Percentiles rank a stretch among this genome's conserved stretches.
Evolutionary conservation across 2,888 invertebrate genomes (phyloP).

Genomic region (Psococerastis gibbosa): DNA sequence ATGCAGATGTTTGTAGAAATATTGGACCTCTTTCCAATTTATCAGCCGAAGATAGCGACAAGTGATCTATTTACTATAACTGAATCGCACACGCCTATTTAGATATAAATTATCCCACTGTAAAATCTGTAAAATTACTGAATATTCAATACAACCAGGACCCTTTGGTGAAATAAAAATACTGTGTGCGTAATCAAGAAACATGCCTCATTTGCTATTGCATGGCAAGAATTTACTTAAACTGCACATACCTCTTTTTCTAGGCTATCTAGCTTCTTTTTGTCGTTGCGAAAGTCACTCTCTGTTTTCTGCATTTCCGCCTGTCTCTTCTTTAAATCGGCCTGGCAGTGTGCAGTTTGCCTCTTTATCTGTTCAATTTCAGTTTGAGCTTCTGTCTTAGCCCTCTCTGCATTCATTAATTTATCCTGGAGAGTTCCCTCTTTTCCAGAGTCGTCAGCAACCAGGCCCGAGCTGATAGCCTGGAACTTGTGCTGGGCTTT

Average conservation of each 20-base stretch:
- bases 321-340: conserved; percentile 42
- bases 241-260: conserved; percentile 22
- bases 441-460: conserved; percentile 56
- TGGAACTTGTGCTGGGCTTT: conserved; percentile 63
- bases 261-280: conserved; percentile 17
- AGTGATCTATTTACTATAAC: too few relatives aligned
- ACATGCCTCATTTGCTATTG: too few relatives aligned
- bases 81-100: too few relatives aligned
- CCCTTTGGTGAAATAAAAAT: too few relatives aligned
- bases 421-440: conserved; percentile 77
- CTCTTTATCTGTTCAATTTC: conserved; percentile 58
- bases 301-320: conserved; percentile 45
- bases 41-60: too few relatives aligned
- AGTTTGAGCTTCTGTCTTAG: conserved; percentile 55
- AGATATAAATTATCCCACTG: too few relatives aligned
- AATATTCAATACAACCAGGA: too few relatives aligned
- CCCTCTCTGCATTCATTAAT: conserved; percentile 67
- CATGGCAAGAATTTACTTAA: conserved; percentile 32
- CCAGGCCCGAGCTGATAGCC: conserved; percentile 65
- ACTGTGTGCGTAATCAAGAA: too few relatives aligned
- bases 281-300: conserved; percentile 43
- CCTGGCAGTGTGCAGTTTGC: conserved; percentile 44
- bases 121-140: too few relatives aligned
- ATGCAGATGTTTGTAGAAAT: too few relatives aligned
- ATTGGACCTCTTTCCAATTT: too few relatives aligned